Evolutionary conservation across 1,140 invertebrate genomes (phyloP).

Genomic region (Panulirus ornatus): DNA sequence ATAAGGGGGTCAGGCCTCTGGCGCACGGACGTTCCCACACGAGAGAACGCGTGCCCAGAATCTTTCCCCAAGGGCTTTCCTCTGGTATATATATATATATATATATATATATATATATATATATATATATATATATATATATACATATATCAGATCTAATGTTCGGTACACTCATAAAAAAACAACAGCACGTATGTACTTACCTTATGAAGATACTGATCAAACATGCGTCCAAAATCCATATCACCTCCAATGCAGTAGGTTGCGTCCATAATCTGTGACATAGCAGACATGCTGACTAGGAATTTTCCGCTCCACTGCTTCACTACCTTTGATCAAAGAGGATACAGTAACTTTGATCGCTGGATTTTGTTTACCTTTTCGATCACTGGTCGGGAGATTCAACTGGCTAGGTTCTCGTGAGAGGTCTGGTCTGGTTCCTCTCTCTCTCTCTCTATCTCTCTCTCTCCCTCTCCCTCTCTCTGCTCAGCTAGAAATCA

Average conservation of each 20-base stretch:
- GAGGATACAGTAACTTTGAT: slow-evolving; percentile 9
- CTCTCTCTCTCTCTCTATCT: slow-evolving; percentile 15
- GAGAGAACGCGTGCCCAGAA: no score
- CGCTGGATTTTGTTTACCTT: slow-evolving; percentile 20
- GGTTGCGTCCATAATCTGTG: slow-evolving; percentile 69
- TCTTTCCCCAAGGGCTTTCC: no score
- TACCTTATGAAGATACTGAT: slow-evolving; percentile 69
- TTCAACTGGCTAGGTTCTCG: slow-evolving; percentile 1
- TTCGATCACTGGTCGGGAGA: slow-evolving; percentile 36
- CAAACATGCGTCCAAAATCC: slow-evolving; percentile 68
- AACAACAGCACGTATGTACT: background rate
- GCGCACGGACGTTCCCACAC: no score
- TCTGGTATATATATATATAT: no score
- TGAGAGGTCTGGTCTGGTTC: background rate
- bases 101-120: background rate
- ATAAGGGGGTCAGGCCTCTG: no score
- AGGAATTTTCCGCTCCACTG: background rate
- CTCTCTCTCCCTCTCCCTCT: slow-evolving; percentile 8
- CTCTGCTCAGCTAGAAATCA: slow-evolving; percentile 45
- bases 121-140: background rate
- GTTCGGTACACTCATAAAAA: background rate
- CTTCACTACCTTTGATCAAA: background rate
- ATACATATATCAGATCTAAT: no score
- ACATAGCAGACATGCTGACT: slow-evolving; percentile 59
- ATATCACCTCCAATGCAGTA: slow-evolving; percentile 68